These are phyloP conservation scores for Sebastes vulpes DNA, from an alignment of 2,797 vertebrate species.

Conservation along the genomic window DNA sequence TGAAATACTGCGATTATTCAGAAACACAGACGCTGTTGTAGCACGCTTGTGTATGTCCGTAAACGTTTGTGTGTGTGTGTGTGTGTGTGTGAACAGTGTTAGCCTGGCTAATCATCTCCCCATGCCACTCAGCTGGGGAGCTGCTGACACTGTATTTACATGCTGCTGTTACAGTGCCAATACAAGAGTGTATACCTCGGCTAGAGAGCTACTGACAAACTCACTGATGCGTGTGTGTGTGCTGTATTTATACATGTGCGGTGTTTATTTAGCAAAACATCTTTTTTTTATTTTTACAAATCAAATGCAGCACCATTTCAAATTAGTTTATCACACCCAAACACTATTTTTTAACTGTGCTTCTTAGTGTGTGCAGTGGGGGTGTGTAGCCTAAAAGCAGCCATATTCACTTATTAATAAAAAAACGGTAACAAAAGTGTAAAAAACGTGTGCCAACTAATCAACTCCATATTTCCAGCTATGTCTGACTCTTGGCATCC, in stretches of 20 bases:
- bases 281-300: neutral
- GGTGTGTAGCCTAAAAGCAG: neutral
- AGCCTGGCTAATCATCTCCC: conserved; percentile 93
- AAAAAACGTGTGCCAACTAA: conserved; percentile 12
- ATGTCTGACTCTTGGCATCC: neutral
- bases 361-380: neutral
- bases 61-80: conserved; percentile 14
- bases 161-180: conserved; percentile 56
- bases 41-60: conserved; percentile 5
- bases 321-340: neutral
- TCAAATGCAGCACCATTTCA: conserved; percentile 4
- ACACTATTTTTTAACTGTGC: neutral
- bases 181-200: conserved; percentile 37
- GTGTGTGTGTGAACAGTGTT: conserved; percentile 30
- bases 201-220: conserved; percentile 41
- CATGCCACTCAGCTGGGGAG: conserved; percentile 94
- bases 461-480: conserved; percentile 8
- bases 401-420: neutral
- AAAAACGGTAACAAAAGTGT: neutral
- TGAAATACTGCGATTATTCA: conserved; percentile 92
- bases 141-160: conserved; percentile 95
- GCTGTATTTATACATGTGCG: conserved; percentile 13
- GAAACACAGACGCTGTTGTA: conserved; percentile 79
- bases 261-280: conserved; percentile 15
- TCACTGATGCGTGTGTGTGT: conserved; percentile 12